phyloP scores from a whole-genome alignment of 2,113 vertebrate genomes.

The Chaenogobius annularis region DNA sequence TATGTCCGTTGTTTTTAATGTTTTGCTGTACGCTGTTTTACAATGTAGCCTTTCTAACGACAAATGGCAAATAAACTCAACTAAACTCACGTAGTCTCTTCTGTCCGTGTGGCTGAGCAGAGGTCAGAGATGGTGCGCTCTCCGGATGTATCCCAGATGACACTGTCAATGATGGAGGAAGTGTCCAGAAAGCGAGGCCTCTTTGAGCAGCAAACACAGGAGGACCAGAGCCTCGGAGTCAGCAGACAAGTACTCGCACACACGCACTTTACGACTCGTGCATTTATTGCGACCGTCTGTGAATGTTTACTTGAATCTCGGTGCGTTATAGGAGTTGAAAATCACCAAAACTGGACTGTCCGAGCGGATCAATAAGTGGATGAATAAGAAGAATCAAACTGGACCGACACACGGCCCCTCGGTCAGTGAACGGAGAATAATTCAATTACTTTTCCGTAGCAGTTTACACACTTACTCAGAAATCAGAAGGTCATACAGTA shows the following conservation, averaged over 20 bases:
- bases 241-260: slow-evolving; percentile 70
- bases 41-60: too few relatives aligned
- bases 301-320: not conserved
- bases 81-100: not conserved
- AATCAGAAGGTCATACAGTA: not conserved
- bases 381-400: slow-evolving; percentile 73
- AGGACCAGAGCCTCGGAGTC: slow-evolving; percentile 24
- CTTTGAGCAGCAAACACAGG: slow-evolving; percentile 85
- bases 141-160: slow-evolving; percentile 71
- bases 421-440: slow-evolving; percentile 41
- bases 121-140: slow-evolving; percentile 77
- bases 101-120: slow-evolving; percentile 51
- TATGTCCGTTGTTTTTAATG: too few relatives aligned
- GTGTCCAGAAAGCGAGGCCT: slow-evolving; percentile 88
- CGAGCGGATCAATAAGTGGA: slow-evolving; percentile 84
- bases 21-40: too few relatives aligned
- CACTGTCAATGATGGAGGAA: slow-evolving; percentile 77
- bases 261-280: not conserved
- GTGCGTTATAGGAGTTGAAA: slow-evolving; percentile 71
- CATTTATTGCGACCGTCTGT: not conserved
- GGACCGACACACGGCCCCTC: slow-evolving; percentile 40
- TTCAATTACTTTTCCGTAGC: not conserved
- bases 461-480: not conserved
- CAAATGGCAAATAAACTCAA: too few relatives aligned
- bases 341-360: slow-evolving; percentile 79